These are phyloP conservation scores for Zaprionus lachaisei DNA, from an alignment of 1,140 invertebrate genomes.

Conservation along the genomic window DNA sequence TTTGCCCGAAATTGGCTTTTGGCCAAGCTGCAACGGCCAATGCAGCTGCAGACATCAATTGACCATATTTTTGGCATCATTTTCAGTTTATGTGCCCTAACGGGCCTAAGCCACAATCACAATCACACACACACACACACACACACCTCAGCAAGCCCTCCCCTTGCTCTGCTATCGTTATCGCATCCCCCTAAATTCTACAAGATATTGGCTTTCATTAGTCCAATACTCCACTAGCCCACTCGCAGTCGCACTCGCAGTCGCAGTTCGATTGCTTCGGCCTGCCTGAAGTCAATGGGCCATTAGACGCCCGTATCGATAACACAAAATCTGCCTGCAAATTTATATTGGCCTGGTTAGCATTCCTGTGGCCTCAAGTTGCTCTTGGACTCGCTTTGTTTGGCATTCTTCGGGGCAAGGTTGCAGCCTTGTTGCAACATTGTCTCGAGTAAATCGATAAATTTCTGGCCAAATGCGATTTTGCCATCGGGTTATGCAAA, in stretches of 20 bases:
- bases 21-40: constrained; percentile 61
- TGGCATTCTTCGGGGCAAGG: constrained; percentile 3
- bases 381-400: constrained; percentile 8
- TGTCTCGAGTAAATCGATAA: constrained; percentile 21
- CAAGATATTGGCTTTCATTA: constrained; percentile 79
- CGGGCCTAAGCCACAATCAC: constrained; percentile 16
- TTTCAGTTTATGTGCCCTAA: constrained; percentile 45
- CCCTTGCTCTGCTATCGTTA: constrained; percentile 33
- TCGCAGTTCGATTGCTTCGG: background rate
- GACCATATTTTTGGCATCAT: constrained; percentile 54
- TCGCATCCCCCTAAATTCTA: constrained; percentile 53
- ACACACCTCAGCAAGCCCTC: background rate
- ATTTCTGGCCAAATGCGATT: constrained; percentile 15
- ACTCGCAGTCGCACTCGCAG: background rate
- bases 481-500: constrained; percentile 23
- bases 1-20: constrained; percentile 76
- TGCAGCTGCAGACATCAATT: constrained; percentile 40
- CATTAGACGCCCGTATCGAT: constrained; percentile 62
- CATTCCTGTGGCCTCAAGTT: constrained; percentile 22
- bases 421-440: constrained; percentile 15
- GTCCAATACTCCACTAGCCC: constrained; percentile 41
- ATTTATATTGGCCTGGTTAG: constrained; percentile 51
- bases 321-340: constrained; percentile 60
- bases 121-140: background rate
- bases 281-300: constrained; percentile 61